Evolutionary conservation across 92 coral and sea anemone genomes (phyloP).

Genomic region (Desmophyllum pertusum): DNA sequence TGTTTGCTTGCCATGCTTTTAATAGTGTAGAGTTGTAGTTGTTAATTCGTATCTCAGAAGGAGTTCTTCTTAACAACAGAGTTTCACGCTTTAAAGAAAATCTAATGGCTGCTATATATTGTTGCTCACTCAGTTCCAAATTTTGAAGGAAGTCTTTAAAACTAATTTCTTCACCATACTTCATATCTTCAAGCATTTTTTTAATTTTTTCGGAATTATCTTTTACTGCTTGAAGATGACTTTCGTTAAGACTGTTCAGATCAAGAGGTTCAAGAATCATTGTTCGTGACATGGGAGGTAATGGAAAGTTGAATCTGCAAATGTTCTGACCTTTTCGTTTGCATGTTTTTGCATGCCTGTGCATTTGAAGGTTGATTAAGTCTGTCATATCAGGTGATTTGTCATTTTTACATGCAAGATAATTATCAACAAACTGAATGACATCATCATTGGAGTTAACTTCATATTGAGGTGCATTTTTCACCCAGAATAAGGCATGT

Average conservation of each 20-base stretch:
- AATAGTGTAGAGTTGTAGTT: slow-evolving; percentile 51
- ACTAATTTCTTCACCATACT: slow-evolving; percentile 52
- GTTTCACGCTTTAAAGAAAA: slow-evolving; percentile 41
- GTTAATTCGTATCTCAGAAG: slow-evolving; percentile 65
- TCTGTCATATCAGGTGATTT: slow-evolving; percentile 49
- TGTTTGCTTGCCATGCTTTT: slow-evolving; percentile 72
- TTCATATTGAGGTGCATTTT: no score
- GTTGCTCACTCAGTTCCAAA: slow-evolving; percentile 42
- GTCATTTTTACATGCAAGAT: no score
- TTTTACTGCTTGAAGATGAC: slow-evolving; percentile 16
- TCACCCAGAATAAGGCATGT: no score
- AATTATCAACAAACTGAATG: slow-evolving; percentile 53
- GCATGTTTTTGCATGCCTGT: slow-evolving; percentile 66
- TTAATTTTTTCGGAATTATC: slow-evolving; percentile 42
- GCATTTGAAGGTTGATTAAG: slow-evolving; percentile 51
- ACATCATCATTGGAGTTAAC: slow-evolving; percentile 28
- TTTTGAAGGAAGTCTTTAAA: slow-evolving; percentile 47
- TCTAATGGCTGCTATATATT: slow-evolving; percentile 55
- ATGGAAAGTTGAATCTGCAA: no score
- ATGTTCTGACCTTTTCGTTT: no score
- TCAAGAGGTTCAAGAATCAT: slow-evolving; percentile 56
- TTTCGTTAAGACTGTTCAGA: slow-evolving; percentile 9
- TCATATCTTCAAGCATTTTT: slow-evolving; percentile 33
- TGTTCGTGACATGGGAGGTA: slow-evolving; percentile 57
- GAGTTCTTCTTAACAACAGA: slow-evolving; percentile 60